phyloP scores from a whole-genome alignment of 1,140 invertebrate genomes.

The Drosophila santomea region DNA sequence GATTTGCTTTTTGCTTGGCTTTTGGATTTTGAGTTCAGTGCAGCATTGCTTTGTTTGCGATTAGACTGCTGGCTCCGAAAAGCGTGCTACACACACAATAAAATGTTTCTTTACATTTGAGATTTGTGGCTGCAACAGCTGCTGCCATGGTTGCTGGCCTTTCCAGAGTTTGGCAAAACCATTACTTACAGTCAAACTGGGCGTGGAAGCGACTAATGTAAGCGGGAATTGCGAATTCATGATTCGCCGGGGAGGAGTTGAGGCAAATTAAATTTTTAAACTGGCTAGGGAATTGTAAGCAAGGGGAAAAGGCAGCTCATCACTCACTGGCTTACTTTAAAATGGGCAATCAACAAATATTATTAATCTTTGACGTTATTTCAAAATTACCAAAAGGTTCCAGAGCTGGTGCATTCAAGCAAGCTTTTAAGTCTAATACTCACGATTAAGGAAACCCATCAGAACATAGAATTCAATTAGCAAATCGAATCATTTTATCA shows the following conservation, averaged over 20 bases:
- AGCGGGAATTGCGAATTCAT: conserved; percentile 54
- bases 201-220: conserved; percentile 46
- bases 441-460: too few relatives aligned
- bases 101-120: conserved; percentile 48
- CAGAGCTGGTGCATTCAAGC: too few relatives aligned
- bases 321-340: too few relatives aligned
- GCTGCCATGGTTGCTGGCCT: conserved; percentile 7
- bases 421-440: too few relatives aligned
- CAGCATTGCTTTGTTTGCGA: neutral
- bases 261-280: neutral
- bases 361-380: too few relatives aligned
- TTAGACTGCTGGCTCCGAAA: conserved; percentile 15
- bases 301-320: neutral
- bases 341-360: too few relatives aligned
- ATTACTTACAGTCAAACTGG: conserved; percentile 43
- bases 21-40: conserved; percentile 24
- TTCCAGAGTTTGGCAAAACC: conserved; percentile 7
- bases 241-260: conserved; percentile 1
- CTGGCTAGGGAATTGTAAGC: neutral
- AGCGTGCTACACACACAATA: conserved; percentile 55
- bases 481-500: too few relatives aligned
- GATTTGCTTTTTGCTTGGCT: conserved; percentile 61
- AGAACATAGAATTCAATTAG: too few relatives aligned
- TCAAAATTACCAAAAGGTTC: too few relatives aligned
- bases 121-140: conserved; percentile 41